Evolutionary conservation across 2,888 invertebrate species (phyloP), one percentile per base, ranked within the genome.

Genomic region (Hyalella azteca): DNA sequence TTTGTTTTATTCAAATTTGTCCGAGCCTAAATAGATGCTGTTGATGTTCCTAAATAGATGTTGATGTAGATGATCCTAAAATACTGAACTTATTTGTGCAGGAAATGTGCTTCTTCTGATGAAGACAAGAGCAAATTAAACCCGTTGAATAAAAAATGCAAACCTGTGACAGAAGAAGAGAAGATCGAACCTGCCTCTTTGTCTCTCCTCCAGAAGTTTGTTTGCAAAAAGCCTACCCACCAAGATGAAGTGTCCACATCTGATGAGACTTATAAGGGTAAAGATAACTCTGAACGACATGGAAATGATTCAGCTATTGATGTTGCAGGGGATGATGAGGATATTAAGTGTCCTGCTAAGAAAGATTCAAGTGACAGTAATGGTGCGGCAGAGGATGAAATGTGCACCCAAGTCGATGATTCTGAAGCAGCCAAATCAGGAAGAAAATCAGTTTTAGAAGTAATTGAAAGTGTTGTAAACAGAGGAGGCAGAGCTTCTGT

Each of bases 241-340:
- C 73, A 73, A 73, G 73, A 73, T 22, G 73, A 73, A 22, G 40
- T 73, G 2, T 73, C 73, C 39, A 73, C 73, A 9, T 73, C 73
- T 2, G 73, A 36, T 73, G 73, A 1, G 9, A 39, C 9, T 2
- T 9, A 7, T 73, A 29, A n/a, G n/a, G 39, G 39, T 9, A 36
- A 36, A 11, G 3, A 36, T 39, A n/a, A 32, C 7, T 13, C 26
- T 11, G 26, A 2, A 9, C 26, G 29, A 73, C 39, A 7, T 39
- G 3, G 1, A 36, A 22, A 36, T 73, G 73, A 7, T 39, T 36
- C 73, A 29, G 36, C 4, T 19, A 36, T 9, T 36, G 1, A 22
- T 36, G 7, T n/a, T 73, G 9, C n/a, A n/a, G n/a, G n/a, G n/a
- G n/a, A 73, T 36, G 73, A 73, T n/a, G 13, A 54, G 54, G 26